These are phyloP conservation scores for Indri indri DNA, from an alignment of 2,113 vertebrate genomes.

Conservation along the genomic window DNA sequence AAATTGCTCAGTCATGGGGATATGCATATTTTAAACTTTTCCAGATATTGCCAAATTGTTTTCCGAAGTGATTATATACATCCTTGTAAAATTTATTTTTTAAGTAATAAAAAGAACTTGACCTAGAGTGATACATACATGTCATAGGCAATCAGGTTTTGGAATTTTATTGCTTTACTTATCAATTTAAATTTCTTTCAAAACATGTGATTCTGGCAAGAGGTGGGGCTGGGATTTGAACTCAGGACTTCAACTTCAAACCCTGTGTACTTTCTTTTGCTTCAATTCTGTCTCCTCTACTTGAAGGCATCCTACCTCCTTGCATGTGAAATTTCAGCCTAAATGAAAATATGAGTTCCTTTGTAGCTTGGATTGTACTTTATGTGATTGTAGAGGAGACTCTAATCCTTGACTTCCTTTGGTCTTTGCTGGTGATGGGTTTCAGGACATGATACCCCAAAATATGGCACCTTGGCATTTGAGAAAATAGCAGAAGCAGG, in stretches of 20 bases:
- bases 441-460: not conserved
- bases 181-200: not conserved
- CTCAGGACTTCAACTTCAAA: not conserved
- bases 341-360: not conserved
- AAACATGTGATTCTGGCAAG: not conserved
- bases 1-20: not conserved
- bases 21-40: not conserved
- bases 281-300: not conserved
- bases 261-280: not conserved
- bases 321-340: not conserved
- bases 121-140: not conserved
- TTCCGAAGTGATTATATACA: not conserved
- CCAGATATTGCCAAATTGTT: not conserved
- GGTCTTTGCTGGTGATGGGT: not conserved
- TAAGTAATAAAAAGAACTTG: not conserved
- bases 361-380: not conserved
- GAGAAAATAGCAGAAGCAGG: not conserved
- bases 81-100: conserved; percentile 30
- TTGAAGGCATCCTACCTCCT: not conserved
- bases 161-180: not conserved
- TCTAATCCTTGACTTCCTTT: not conserved
- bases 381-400: not conserved
- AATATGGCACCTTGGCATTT: not conserved
- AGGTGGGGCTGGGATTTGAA: conserved; percentile 1
- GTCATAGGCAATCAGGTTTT: not conserved